A percentile compares a stretch with the other conserved stretches of the same genome.
These are phyloP conservation scores for Hipparchia sbordonii DNA, from an alignment of 2,888 invertebrate genomes.

Conservation along the genomic window DNA sequence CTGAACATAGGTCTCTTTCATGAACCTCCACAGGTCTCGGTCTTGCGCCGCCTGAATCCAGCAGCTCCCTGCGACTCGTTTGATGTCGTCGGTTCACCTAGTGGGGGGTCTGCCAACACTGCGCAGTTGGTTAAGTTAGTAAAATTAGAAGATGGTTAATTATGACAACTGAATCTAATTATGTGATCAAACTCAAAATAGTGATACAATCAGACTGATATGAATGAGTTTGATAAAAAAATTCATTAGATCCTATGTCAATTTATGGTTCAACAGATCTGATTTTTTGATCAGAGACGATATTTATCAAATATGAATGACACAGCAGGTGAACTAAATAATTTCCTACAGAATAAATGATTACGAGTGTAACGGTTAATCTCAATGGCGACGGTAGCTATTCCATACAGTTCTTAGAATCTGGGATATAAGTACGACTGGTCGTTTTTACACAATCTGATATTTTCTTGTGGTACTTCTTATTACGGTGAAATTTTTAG, in stretches of 20 bases:
- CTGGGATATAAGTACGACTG: not conserved
- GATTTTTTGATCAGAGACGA: conserved; percentile 61
- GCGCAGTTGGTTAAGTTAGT: not conserved
- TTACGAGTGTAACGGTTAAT: conserved; percentile 40
- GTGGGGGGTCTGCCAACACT: too few species aligned
- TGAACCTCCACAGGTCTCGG: too few species aligned
- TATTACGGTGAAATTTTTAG: not conserved
- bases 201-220: not conserved
- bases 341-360: conserved; percentile 48
- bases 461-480: not conserved
- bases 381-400: not conserved
- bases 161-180: not conserved
- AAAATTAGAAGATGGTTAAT: not conserved
- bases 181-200: not conserved
- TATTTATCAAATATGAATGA: conserved; percentile 73
- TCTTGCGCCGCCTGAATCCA: too few species aligned
- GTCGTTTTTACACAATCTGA: not conserved
- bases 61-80: too few species aligned
- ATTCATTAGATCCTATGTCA: conserved; percentile 51
- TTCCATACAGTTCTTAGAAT: not conserved
- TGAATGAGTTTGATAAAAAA: conserved; percentile 4
- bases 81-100: too few species aligned
- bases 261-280: conserved; percentile 69
- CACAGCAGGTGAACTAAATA: conserved; percentile 68
- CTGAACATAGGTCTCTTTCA: too few species aligned